Conservation (phyloP, 2,113 vertebrate species). For the Nannospalax galili region DNA sequence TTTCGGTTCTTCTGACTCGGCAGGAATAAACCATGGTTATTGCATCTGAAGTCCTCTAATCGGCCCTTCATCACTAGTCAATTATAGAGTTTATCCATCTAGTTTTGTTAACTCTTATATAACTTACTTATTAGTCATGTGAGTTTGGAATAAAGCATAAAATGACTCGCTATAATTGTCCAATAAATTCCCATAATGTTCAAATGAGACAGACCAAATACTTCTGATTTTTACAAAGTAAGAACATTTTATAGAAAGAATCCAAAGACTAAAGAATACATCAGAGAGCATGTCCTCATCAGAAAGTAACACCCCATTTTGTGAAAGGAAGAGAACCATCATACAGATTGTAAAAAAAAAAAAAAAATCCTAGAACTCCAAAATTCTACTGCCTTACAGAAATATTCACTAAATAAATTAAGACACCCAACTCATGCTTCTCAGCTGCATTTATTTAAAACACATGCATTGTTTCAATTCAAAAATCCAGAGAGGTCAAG, state of each 20-base stretch:
- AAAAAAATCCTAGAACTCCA: background rate
- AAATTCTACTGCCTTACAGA: background rate
- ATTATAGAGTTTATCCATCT: background rate
- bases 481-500: too few relatives aligned
- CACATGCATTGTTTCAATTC: background rate
- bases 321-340: background rate
- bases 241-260: background rate
- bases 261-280: background rate
- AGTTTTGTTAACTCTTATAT: background rate
- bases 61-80: background rate
- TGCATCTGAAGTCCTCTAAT: background rate
- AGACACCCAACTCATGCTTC: background rate
- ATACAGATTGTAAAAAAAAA: background rate
- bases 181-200: background rate
- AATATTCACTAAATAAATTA: background rate
- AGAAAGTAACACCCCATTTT: background rate
- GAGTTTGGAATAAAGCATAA: background rate
- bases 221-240: background rate
- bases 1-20: background rate
- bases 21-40: background rate
- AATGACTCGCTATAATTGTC: background rate
- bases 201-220: background rate
- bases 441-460: background rate
- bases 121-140: background rate
- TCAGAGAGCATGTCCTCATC: background rate